phyloP scores from a whole-genome alignment of 2,113 vertebrate species.

The Lathamus discolor region DNA sequence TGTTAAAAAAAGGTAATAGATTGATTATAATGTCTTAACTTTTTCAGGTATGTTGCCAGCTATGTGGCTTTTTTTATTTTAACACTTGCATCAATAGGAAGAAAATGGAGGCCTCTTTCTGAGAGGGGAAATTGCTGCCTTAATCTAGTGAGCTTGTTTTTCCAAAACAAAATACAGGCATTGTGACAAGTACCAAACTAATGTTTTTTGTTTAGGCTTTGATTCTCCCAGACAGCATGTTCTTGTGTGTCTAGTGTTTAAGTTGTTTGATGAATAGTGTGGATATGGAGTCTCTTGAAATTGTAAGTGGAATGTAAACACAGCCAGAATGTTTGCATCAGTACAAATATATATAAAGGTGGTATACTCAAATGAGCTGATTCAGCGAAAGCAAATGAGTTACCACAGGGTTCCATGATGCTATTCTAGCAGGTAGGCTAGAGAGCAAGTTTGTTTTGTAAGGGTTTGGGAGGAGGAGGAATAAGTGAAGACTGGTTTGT shows the following conservation, averaged over 20 bases:
- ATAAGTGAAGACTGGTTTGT: not conserved
- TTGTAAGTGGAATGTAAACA: not conserved
- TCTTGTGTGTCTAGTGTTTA: not conserved
- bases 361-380: not conserved
- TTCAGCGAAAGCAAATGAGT: not conserved
- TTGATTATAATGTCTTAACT: not conserved
- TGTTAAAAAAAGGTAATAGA: not conserved
- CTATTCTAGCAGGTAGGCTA: not conserved
- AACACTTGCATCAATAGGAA: not conserved
- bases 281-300: not conserved
- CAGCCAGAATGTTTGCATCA: not conserved
- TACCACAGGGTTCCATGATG: not conserved
- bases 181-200: not conserved
- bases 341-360: not conserved
- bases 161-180: not conserved
- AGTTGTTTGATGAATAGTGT: not conserved
- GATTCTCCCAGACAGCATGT: not conserved
- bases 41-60: not conserved
- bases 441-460: not conserved
- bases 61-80: not conserved
- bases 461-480: not conserved
- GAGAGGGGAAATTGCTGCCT: not conserved
- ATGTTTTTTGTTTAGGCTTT: conserved; percentile 5
- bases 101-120: not conserved
- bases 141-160: not conserved